These are phyloP conservation scores for Polypedilum pembai DNA, from an alignment of 1,140 invertebrate genomes.

Conservation along the genomic window DNA sequence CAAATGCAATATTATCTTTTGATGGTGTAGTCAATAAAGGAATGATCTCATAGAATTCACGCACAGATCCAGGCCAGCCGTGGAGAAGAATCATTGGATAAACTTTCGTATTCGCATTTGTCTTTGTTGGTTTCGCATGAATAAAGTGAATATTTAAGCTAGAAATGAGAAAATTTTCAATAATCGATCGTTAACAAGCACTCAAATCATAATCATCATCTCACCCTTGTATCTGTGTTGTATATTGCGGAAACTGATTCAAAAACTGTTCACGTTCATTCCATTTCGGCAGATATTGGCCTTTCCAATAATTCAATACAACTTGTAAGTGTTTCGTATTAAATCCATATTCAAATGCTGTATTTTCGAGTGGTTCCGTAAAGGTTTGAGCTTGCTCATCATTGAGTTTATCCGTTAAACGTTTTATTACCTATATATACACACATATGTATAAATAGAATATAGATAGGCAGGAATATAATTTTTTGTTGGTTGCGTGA, in stretches of 20 bases:
- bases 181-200: too few relatives aligned
- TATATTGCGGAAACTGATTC: slow-evolving; percentile 67
- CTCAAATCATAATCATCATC: slow-evolving; percentile 27
- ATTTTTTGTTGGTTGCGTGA: slow-evolving; percentile 25
- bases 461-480: neutral
- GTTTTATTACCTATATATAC: slow-evolving; percentile 49
- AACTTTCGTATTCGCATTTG: slow-evolving; percentile 47
- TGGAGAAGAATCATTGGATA: slow-evolving; percentile 69
- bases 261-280: slow-evolving; percentile 54
- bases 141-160: slow-evolving; percentile 69
- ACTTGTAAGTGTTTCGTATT: slow-evolving; percentile 59
- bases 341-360: slow-evolving; percentile 69
- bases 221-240: slow-evolving; percentile 58
- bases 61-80: slow-evolving; percentile 85
- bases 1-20: slow-evolving; percentile 60
- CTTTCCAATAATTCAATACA: slow-evolving; percentile 62
- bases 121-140: slow-evolving; percentile 48
- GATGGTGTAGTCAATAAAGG: slow-evolving; percentile 56
- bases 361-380: slow-evolving; percentile 55
- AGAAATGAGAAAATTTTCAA: slow-evolving; percentile 31
- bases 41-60: slow-evolving; percentile 78
- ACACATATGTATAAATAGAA: neutral
- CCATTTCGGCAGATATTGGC: slow-evolving; percentile 63
- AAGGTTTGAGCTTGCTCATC: slow-evolving; percentile 48
- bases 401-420: slow-evolving; percentile 53